Percentiles rank a stretch among this genome's conserved stretches.
Conservation (phyloP, 2,888 invertebrate species). For the Leucophora obtusa region DNA sequence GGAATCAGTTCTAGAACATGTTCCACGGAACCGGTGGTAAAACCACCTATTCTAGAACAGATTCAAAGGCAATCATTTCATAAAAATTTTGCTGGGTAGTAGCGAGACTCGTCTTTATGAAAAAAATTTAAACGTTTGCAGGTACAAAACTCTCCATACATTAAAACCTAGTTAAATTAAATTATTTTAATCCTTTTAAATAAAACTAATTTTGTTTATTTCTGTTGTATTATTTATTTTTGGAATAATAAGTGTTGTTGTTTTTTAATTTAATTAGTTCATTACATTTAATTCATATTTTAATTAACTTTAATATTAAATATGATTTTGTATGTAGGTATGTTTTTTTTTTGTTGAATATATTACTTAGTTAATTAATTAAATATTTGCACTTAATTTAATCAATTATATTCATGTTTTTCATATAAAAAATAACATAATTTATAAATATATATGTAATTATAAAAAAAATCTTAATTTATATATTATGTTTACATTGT, state of each 20-base stretch:
- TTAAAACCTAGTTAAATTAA: too few species aligned
- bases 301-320: constrained; percentile 41
- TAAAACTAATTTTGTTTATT: constrained; percentile 42
- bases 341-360: constrained; percentile 22
- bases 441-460: constrained; percentile 36
- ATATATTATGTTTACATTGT: constrained; percentile 19
- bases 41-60: too few species aligned
- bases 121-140: too few species aligned
- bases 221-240: constrained; percentile 53
- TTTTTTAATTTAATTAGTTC: constrained; percentile 40
- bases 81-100: too few species aligned
- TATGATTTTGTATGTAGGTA: constrained; percentile 16
- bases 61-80: too few species aligned
- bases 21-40: too few species aligned
- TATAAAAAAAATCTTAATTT: constrained; percentile 38
- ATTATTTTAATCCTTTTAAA: constrained; percentile 31
- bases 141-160: too few species aligned
- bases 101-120: too few species aligned
- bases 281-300: constrained; percentile 54
- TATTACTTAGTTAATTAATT: constrained; percentile 53
- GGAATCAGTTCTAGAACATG: too few species aligned
- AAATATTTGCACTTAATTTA: constrained; percentile 62
- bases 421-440: constrained; percentile 38
- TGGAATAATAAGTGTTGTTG: constrained; percentile 48
- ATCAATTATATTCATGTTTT: constrained; percentile 39